These are phyloP conservation scores for Hassar affinis DNA, from an alignment of 2,113 vertebrate genomes.

Conservation along the genomic window DNA sequence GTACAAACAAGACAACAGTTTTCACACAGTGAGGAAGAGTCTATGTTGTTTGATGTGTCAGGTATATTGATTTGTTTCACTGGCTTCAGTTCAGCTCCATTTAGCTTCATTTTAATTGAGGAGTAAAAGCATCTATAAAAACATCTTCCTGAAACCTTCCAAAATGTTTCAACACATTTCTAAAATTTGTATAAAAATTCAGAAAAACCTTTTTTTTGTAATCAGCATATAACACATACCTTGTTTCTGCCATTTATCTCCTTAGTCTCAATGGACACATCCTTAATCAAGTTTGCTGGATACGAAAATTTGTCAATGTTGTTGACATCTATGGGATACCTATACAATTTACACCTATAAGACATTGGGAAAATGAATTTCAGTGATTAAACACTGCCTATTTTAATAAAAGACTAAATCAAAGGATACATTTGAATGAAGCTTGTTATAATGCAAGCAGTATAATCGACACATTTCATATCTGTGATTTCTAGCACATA, in stretches of 20 bases:
- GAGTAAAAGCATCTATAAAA: neutral
- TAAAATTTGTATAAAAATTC: neutral
- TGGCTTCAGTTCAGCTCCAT: neutral
- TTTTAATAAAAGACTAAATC: neutral
- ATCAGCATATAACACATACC: constrained; percentile 59
- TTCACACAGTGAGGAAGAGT: neutral
- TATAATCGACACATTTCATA: neutral
- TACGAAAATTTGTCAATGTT: constrained; percentile 13
- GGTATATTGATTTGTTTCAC: neutral
- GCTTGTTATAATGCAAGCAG: neutral
- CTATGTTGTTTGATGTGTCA: neutral
- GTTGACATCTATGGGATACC: constrained; percentile 44
- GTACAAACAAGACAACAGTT: neutral
- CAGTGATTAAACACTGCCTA: neutral
- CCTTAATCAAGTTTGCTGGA: constrained; percentile 64
- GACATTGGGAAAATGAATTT: constrained; percentile 16
- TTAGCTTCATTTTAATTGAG: neutral
- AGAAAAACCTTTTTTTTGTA: neutral
- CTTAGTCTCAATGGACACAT: constrained; percentile 48
- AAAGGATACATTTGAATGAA: neutral
- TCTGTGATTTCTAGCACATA: neutral
- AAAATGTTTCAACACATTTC: neutral
- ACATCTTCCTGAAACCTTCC: neutral
- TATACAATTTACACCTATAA: constrained; percentile 58
- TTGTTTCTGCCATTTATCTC: constrained; percentile 67